These are phyloP conservation scores for Echinometra lucunter DNA, from an alignment of 53 echinoderm and acorn worm species.

Conservation along the genomic window DNA sequence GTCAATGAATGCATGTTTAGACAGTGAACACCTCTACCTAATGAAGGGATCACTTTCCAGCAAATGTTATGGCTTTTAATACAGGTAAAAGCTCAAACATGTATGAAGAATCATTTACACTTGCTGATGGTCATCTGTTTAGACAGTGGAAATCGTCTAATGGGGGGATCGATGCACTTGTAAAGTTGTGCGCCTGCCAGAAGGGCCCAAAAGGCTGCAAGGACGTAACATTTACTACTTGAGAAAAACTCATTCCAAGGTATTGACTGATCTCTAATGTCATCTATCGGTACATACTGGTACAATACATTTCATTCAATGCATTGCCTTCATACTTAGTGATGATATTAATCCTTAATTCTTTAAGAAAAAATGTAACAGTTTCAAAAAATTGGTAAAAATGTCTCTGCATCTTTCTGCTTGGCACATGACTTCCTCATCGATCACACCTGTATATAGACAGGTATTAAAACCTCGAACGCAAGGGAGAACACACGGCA, in stretches of 20 bases:
- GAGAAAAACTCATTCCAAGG: neutral
- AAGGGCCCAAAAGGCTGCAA: neutral
- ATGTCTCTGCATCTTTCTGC: neutral
- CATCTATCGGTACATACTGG: no score
- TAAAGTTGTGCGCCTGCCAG: neutral
- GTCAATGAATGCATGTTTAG: neutral
- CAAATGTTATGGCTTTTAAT: constrained; percentile 17
- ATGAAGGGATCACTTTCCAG: neutral
- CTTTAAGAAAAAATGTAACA: neutral
- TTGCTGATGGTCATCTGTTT: constrained; percentile 14
- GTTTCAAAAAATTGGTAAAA: neutral
- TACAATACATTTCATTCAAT: neutral
- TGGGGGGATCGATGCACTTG: neutral
- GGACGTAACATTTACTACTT: neutral
- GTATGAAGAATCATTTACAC: constrained; percentile 26
- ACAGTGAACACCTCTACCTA: neutral
- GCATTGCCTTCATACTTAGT: neutral
- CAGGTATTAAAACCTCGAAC: neutral
- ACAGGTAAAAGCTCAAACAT: neutral
- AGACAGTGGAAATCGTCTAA: neutral
- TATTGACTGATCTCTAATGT: neutral
- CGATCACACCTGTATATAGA: constrained; percentile 7
- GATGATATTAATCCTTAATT: neutral
- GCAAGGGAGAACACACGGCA: neutral
- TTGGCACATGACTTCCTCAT: neutral